Conservation (phyloP, 2,888 invertebrate genomes). For the Aleiodes alternator region DNA sequence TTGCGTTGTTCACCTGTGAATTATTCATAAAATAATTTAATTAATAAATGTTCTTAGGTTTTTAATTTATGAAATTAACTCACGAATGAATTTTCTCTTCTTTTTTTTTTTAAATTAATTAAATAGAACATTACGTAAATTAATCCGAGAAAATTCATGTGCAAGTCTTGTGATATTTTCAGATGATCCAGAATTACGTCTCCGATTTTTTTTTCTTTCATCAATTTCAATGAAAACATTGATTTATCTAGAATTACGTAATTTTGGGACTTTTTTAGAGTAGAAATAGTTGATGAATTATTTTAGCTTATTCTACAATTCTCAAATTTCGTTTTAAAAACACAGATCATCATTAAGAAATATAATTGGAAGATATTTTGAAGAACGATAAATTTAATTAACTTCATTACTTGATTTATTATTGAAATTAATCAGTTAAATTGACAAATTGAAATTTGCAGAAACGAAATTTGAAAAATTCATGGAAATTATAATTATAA, state of each 20-base stretch:
- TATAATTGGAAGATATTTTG: neutral
- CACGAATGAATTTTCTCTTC: conserved; percentile 42
- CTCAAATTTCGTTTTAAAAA: neutral
- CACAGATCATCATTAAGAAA: neutral
- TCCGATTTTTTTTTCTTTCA: conserved; percentile 1
- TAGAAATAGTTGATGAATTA: conserved; percentile 9
- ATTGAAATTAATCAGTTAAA: no score
- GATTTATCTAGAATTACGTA: conserved; percentile 15
- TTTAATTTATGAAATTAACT: conserved; percentile 37
- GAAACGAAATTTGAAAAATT: conserved; percentile 13
- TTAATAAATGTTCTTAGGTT: conserved; percentile 31
- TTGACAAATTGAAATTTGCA: neutral
- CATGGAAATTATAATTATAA: conserved; percentile 17
- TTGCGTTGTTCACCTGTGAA: conserved; percentile 98
- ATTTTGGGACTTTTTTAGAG: conserved; percentile 15
- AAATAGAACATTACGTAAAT: conserved; percentile 7
- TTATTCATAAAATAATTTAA: conserved; percentile 53
- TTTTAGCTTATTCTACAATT: conserved; percentile 10
- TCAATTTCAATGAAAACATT: conserved; percentile 44
- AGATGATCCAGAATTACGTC: conserved; percentile 36
- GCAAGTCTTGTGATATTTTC: conserved; percentile 22
- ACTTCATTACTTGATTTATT: no score
- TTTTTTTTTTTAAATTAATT: conserved; percentile 18
- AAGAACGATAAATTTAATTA: neutral
- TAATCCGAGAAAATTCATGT: conserved; percentile 33